Conservation (phyloP, 2,888 invertebrate genomes). For the Cybosia mesomella region DNA sequence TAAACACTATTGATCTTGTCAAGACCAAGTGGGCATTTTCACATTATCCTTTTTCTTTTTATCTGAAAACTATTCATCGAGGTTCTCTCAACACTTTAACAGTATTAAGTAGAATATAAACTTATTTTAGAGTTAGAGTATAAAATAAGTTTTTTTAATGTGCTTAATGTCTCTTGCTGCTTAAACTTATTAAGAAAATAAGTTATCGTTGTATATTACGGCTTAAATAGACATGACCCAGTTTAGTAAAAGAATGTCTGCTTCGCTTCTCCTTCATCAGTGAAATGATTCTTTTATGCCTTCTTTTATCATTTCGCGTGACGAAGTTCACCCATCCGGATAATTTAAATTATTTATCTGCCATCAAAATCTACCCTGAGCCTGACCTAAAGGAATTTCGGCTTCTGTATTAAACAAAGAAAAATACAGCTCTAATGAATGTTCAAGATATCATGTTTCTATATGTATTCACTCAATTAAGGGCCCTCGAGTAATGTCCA, state of each 20-base stretch:
- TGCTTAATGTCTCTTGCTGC: neutral
- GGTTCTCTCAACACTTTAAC: neutral
- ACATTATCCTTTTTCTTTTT: no score
- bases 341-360: conserved; percentile 44
- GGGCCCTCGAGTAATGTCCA: conserved; percentile 54
- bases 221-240: conserved; percentile 33
- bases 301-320: conserved; percentile 43
- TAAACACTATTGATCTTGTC: no score
- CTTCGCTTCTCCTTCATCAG: conserved; percentile 41
- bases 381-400: conserved; percentile 37
- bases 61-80: neutral
- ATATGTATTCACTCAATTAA: conserved; percentile 62
- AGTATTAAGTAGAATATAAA: neutral
- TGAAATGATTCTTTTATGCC: conserved; percentile 29
- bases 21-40: no score
- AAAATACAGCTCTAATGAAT: conserved; percentile 51
- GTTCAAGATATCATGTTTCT: conserved; percentile 56
- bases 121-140: neutral
- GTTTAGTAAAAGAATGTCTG: conserved; percentile 45
- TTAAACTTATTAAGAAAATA: neutral
- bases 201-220: no score
- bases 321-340: conserved; percentile 40
- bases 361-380: conserved; percentile 33
- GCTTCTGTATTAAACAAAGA: conserved; percentile 41
- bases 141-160: neutral